Evolutionary conservation across 2,113 vertebrate genomes (phyloP), one percentile per base, ranked within the genome.

Genomic region (Leucopsar rothschildi): DNA sequence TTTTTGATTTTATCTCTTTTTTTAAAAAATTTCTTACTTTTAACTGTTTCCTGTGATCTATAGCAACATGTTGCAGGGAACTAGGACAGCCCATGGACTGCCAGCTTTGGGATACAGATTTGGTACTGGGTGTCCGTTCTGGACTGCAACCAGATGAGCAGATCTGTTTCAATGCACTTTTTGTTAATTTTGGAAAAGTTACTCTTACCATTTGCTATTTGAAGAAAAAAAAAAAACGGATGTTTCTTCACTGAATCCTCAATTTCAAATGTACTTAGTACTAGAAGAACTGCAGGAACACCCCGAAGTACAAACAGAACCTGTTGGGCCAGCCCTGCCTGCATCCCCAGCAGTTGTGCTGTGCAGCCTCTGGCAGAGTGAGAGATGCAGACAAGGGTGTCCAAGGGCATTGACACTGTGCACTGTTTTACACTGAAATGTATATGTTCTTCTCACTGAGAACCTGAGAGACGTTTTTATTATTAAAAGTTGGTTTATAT

Each of bases 401-500:
- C 44, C 2, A 6, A 72, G 85, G 95, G 89, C 86, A 90, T 91
- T 92, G 27, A 70, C 71, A 27, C 56, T 61, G 75, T 92, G 95
- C 96, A 95, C 96, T 97, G 94, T 89, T 97, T 97, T 95, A 96
- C 90, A 75, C 89, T 82, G 86, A 94, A 94, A 88, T 95, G 93
- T 97, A 80, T 77, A 64, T 94, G 92, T 92, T 92, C 70, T 86
- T 95, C 91, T 96, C 86, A 50, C 91, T 86, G 78, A 95, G 95
- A 88, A 79, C 77, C 3, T 57, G 78, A 92, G 95, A 97, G 93
- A 91, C 78, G 45, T 95, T 96, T 97, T 97, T 97, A 92, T 96
- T 96, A 98, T 97, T 97, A 97, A 97, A 97, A 96, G 81, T 85
- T 92, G 85, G 94, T 97, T 97, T 97, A 90, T 97, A 95, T 93